These are phyloP conservation scores for Dendrolimus pini DNA, from an alignment of 2,888 invertebrate genomes.

Conservation along the genomic window DNA sequence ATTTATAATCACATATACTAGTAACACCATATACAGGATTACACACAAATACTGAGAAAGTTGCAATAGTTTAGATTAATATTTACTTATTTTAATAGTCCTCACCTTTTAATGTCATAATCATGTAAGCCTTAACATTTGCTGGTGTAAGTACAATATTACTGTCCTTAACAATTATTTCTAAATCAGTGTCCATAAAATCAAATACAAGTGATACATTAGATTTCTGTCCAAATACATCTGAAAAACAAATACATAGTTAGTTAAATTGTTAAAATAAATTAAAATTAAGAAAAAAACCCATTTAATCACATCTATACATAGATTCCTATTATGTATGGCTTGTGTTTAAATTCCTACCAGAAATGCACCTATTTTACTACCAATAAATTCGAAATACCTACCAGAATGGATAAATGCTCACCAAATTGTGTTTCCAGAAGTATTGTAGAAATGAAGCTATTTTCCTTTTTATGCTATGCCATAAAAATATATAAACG, in stretches of 20 bases:
- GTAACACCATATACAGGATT: too few species aligned
- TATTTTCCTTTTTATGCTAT: too few species aligned
- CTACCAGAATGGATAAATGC: too few species aligned
- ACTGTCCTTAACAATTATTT: slow-evolving; percentile 93
- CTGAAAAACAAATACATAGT: slow-evolving; percentile 57
- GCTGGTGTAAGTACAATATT: slow-evolving; percentile 92
- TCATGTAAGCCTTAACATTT: slow-evolving; percentile 96
- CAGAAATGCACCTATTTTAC: too few species aligned
- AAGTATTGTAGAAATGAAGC: too few species aligned
- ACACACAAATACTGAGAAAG: too few species aligned
- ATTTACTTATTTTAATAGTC: background rate
- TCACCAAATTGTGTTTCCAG: too few species aligned
- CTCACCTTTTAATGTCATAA: slow-evolving; percentile 92
- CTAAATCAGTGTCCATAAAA: slow-evolving; percentile 99
- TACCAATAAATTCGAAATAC: too few species aligned
- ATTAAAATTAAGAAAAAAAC: background rate
- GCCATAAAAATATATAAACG: too few species aligned
- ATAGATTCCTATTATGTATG: background rate
- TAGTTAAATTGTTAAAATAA: background rate
- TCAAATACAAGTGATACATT: slow-evolving; percentile 99
- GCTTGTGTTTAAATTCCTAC: background rate
- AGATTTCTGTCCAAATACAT: slow-evolving; percentile 99
- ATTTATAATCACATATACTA: too few species aligned
- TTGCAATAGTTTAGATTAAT: too few species aligned
- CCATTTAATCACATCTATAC: background rate